A percentile compares a stretch with the other conserved stretches of the same genome.
phyloP scores from a whole-genome alignment of 2,797 vertebrate species.

The Distichodus sexfasciatus region DNA sequence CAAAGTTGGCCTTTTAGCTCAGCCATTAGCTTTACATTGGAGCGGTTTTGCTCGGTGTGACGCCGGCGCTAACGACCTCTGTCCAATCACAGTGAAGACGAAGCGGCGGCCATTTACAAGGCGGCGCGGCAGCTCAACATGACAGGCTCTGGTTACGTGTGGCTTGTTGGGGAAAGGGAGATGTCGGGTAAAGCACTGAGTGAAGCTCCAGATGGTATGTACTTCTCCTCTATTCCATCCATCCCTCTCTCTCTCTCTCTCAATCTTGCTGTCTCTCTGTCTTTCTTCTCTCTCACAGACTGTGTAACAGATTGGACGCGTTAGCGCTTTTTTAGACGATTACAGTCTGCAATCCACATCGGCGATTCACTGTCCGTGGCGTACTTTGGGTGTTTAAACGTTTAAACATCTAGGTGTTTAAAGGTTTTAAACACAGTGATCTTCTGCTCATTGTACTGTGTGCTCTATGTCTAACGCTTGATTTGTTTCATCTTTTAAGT shows the following conservation, averaged over 20 bases:
- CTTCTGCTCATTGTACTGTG: constrained; percentile 65
- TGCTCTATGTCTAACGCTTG: constrained; percentile 75
- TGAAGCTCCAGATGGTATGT: constrained; percentile 90
- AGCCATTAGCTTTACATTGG: constrained; percentile 16
- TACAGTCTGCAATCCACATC: constrained; percentile 46
- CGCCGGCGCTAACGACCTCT: constrained; percentile 10
- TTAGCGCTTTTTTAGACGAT: constrained; percentile 45
- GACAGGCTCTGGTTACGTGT: constrained; percentile 95
- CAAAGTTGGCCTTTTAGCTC: constrained; percentile 17
- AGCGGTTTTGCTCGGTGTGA: background rate
- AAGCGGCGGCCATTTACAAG: constrained; percentile 89
- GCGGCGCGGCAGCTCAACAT: constrained; percentile 93
- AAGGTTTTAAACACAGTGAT: constrained; percentile 69
- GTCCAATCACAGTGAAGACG: constrained; percentile 84
- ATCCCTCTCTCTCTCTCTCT: constrained; percentile 7
- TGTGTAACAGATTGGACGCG: constrained; percentile 41
- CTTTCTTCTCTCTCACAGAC: constrained; percentile 10
- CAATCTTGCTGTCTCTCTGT: background rate
- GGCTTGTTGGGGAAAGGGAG: constrained; percentile 96
- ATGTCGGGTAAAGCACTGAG: constrained; percentile 92
- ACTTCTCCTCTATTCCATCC: constrained; percentile 13
- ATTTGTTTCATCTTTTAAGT: constrained; percentile 77
- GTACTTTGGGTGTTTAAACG: constrained; percentile 68
- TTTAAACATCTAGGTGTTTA: constrained; percentile 77
- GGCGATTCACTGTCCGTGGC: constrained; percentile 45